Evolutionary conservation across 2,797 vertebrate species (phyloP).

Genomic region (Notamacropus eugenii): DNA sequence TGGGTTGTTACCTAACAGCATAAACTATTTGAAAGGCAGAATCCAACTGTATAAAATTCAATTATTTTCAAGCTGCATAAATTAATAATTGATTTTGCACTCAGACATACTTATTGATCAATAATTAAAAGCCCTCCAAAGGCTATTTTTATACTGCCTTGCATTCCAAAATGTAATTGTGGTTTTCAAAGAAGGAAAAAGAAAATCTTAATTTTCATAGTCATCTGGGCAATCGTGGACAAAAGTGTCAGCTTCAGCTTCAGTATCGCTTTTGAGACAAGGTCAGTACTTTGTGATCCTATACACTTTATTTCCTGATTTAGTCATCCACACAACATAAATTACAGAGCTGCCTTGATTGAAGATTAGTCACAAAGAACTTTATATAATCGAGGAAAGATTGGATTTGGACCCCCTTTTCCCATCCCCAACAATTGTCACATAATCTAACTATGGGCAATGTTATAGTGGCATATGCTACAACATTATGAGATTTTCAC

Average conservation of each 20-base stretch:
- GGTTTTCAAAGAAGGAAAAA: slow-evolving; percentile 41
- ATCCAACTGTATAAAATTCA: slow-evolving; percentile 55
- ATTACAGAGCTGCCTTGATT: neutral
- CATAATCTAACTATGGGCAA: neutral
- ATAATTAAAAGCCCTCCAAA: slow-evolving; percentile 78
- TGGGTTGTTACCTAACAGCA: slow-evolving; percentile 67
- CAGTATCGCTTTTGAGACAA: neutral
- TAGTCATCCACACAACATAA: neutral
- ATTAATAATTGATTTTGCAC: slow-evolving; percentile 78
- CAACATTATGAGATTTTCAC: no score
- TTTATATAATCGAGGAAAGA: neutral
- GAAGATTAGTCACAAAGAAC: neutral
- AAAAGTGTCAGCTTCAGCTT: neutral
- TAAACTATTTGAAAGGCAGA: slow-evolving; percentile 43
- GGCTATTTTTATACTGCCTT: slow-evolving; percentile 69
- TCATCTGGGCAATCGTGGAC: neutral
- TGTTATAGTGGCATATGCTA: no score
- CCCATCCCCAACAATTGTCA: neutral
- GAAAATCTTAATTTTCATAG: slow-evolving; percentile 39
- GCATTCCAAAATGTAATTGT: slow-evolving; percentile 55
- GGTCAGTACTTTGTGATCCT: neutral
- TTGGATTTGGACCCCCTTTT: neutral
- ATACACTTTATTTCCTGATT: neutral
- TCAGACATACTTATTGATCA: slow-evolving; percentile 76
- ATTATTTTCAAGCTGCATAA: slow-evolving; percentile 72